phyloP scores from a whole-genome alignment of 2,113 vertebrate genomes.

The Urocolius indicus region DNA sequence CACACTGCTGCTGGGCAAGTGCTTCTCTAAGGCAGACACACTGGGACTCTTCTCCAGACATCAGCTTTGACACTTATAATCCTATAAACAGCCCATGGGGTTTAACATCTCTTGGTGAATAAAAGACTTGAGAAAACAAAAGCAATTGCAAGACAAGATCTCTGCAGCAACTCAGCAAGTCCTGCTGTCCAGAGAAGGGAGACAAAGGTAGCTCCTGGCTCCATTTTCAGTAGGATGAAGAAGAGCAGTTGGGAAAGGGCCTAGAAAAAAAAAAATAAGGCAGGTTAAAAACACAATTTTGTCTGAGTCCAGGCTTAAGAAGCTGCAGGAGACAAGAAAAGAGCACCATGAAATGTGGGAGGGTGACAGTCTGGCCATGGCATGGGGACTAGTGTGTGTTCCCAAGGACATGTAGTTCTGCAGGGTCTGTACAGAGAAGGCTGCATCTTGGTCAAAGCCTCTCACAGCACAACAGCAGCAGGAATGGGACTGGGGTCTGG shows the following conservation, averaged over 20 bases:
- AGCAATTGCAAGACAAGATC: not conserved
- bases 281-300: not conserved
- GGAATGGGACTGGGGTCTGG: not conserved
- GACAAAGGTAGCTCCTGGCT: not conserved
- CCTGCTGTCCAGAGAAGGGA: not conserved
- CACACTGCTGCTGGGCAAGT: fast-evolving
- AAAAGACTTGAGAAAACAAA: not conserved
- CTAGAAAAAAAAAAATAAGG: not conserved
- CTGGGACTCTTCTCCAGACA: not conserved
- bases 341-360: not conserved
- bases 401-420: not conserved
- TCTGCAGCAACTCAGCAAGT: not conserved
- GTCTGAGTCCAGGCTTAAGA: not conserved
- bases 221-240: not conserved
- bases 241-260: not conserved
- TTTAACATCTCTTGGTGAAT: not conserved
- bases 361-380: not conserved
- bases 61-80: not conserved
- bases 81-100: not conserved
- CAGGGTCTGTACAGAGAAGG: not conserved
- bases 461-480: fast-evolving
- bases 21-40: not conserved
- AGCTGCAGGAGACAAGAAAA: not conserved
- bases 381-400: fast-evolving
- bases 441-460: not conserved